A percentile compares a stretch with the other conserved stretches of the same genome.
These are phyloP conservation scores for Pedetes capensis DNA, from an alignment of 2,113 vertebrate genomes.

Conservation along the genomic window DNA sequence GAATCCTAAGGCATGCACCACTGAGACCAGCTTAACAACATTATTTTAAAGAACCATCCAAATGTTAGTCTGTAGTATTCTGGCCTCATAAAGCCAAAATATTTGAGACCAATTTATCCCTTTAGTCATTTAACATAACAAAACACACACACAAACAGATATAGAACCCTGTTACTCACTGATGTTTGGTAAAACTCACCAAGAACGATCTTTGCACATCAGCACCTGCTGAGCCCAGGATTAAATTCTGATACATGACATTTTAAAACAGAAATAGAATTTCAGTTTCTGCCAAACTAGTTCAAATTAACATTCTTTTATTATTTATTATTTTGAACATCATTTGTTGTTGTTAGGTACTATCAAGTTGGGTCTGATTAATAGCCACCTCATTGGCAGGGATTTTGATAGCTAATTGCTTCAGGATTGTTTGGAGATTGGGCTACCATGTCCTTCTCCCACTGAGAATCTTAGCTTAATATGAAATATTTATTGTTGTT, in stretches of 20 bases:
- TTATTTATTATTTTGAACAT: background rate
- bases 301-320: background rate
- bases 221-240: background rate
- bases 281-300: background rate
- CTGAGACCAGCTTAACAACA: no score
- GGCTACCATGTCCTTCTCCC: no score
- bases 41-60: background rate
- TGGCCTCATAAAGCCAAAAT: background rate
- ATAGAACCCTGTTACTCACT: background rate
- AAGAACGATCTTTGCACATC: background rate
- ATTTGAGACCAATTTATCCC: slow-evolving; percentile 24
- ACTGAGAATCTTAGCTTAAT: no score
- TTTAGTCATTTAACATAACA: background rate
- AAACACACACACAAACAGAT: background rate
- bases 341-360: no score
- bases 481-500: slow-evolving; percentile 18
- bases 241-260: background rate
- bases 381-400: no score
- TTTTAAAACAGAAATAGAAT: background rate
- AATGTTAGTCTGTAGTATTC: background rate
- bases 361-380: no score
- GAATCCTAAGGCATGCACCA: no score
- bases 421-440: no score
- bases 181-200: background rate
- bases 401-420: no score